Base-by-base conservation (phyloP, 2,797 vertebrate genomes). In the Sphenodon punctatus region DNA sequence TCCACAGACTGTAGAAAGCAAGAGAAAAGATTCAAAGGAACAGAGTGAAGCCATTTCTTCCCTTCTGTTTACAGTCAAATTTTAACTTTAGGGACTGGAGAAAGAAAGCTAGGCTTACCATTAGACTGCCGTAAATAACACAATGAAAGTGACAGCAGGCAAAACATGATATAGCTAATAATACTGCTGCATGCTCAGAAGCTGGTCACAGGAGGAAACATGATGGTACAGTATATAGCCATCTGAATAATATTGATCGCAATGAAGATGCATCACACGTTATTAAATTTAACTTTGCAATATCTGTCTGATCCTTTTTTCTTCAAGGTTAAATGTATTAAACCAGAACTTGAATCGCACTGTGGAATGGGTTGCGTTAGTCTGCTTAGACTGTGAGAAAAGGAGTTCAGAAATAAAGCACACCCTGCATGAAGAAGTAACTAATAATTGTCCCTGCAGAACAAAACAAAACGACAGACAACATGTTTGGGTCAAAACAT, bases 211-310 rank as follows among this genome's bases (percentile, higher is more conserved):
- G 74, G 67, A 55, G 65, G 51, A 43, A 82, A 71, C 65, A 82
- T 49, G 20, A 61, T 49, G 51, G 32, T 75, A 38, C 32, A 61
- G 15, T 68, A 46, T 36, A 25, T 32, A 80, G 51, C 41, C 71
- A 74, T 56, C 46, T 78, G 61, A 77, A 65, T 74, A 74, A 75
- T 77, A 77, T 68, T 68, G 61, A 46, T 74, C 77, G 34, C 39
- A 32, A 23, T 63, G 70, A 55, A 69, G 67, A 59, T 79, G 43
- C 36, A 64, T 63, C 23, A n/a, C 4, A 36, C 55, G 63, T 78
- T 83, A 83, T 78, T 83, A 72, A 55, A 32, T 71, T 77, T 82
- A 77, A 58, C n/a, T 78, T 80, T 61, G 25, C 69, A 46, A 12
- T 58, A 63, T 68, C 46, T 85, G 36, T 61, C 58, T 61, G 25